Conservation (phyloP, 2,888 invertebrate genomes). For the Tanypteryx hageni region DNA sequence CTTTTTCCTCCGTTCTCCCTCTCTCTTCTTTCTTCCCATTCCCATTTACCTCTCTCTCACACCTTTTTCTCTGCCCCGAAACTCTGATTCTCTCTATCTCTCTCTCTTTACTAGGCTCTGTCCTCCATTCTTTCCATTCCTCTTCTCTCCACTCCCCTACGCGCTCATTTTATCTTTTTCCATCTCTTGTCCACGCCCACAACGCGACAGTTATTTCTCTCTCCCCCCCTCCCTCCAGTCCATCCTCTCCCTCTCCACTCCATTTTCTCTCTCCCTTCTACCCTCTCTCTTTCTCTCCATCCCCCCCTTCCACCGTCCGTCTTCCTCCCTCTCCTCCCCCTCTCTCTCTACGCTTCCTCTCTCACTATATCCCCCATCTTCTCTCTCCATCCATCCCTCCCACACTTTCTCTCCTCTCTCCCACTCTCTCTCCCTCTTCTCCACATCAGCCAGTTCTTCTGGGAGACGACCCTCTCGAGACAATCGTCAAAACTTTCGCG, state of each 20-base stretch:
- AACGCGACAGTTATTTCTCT: neutral
- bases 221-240: neutral
- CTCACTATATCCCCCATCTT: neutral
- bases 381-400: neutral
- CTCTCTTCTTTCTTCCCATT: too few relatives aligned
- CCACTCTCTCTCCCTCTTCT: neutral
- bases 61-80: too few relatives aligned
- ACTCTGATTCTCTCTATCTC: too few relatives aligned
- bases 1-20: too few relatives aligned
- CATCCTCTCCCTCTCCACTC: neutral
- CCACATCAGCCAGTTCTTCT: neutral
- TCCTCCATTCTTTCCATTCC: too few relatives aligned
- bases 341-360: neutral
- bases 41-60: too few relatives aligned
- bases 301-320: neutral
- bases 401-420: neutral
- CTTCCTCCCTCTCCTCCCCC: neutral
- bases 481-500: neutral
- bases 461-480: neutral
- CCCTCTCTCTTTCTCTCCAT: neutral
- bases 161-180: too few relatives aligned
- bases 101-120: too few relatives aligned
- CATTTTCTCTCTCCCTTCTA: neutral
- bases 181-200: too few relatives aligned
- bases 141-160: too few relatives aligned